Evolutionary conservation across 2,113 vertebrate species (phyloP).

Genomic region (Protomyctophum bolini): DNA sequence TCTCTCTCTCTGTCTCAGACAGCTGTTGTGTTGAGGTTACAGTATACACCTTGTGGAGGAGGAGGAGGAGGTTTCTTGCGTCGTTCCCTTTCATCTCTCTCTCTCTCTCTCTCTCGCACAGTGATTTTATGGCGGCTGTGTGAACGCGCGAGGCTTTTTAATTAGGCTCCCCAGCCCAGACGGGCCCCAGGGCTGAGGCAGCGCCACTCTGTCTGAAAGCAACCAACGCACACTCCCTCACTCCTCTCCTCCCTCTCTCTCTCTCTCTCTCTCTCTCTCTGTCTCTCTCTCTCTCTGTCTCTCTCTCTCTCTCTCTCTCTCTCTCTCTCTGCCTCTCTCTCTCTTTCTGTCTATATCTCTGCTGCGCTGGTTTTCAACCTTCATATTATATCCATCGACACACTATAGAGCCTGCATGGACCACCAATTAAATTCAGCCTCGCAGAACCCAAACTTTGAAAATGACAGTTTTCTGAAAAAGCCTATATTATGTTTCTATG

Average conservation of each 20-base stretch:
- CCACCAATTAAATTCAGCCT: too few relatives aligned
- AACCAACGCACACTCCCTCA: conserved; percentile 63
- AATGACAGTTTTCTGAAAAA: too few relatives aligned
- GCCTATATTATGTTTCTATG: too few relatives aligned
- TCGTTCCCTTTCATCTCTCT: too few relatives aligned
- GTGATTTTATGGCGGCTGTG: conserved; percentile 90
- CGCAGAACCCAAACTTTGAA: too few relatives aligned
- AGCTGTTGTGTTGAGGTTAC: conserved; percentile 87
- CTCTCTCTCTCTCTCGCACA: conserved; percentile 87
- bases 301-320: conserved; percentile 37
- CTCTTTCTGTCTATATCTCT: conserved; percentile 34
- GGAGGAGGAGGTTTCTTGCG: too few relatives aligned
- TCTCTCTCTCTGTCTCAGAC: conserved; percentile 73
- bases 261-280: conserved; percentile 22
- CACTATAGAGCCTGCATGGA: too few relatives aligned
- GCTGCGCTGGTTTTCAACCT: too few relatives aligned
- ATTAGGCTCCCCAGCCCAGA: conserved; percentile 92
- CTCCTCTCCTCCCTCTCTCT: conserved; percentile 35
- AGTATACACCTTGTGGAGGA: conserved; percentile 84
- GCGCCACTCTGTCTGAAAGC: conserved; percentile 92
- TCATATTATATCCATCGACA: too few relatives aligned
- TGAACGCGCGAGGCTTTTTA: conserved; percentile 97
- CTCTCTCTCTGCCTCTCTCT: conserved; percentile 26
- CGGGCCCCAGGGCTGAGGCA: conserved; percentile 94
- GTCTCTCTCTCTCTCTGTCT: conserved; percentile 24